Base-by-base conservation (phyloP, 2,888 invertebrate genomes). In the Luffia ferchaultella region DNA sequence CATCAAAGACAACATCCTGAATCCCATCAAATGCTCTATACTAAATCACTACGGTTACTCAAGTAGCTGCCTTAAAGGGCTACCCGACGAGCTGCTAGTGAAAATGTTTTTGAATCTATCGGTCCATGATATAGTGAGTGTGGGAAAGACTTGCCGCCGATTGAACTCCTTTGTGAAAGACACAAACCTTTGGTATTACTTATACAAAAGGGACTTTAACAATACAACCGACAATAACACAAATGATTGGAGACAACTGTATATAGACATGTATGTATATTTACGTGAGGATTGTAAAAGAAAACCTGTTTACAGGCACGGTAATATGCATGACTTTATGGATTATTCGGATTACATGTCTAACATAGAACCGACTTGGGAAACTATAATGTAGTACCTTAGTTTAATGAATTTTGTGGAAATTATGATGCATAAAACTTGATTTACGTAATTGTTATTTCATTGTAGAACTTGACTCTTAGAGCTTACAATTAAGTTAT, bases 161-260 rank as follows among this genome's bases (percentile, higher is more conserved):
- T 51, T 69, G 43, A 54, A 61, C 51, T 55, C 55, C 50, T 54
- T 63, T 51, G 55, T 63, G 42, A 60, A 61, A 48, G 57, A 61
- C 20, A 63, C 67, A 51, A 52, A 55, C n/a, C 55, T 69, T 18
- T 69, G 70, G 70, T 59, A 49, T 20, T 56, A 50, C 19, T 59
- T 71, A 51, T 65, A 54, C 43, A 60, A 54, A 48, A 60, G 68
- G 54, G 70, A 70, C 62, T 70, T 68, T 54, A 51, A 59, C 15
- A 55, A 53, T 49, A 52, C 54, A 53, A 56, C 60, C 53, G 53
- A 49, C 51, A 58, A 52, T 1, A 2, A 2, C 16, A 57, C 52
- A 45, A 52, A 30, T 45, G 53, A 55, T 48, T 65, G 65, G 64
- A 53, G 53, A 16, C 56, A 55, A 20, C 54, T 52, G 50, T 70